Evolutionary conservation across 2,113 vertebrate species (phyloP).

Genomic region (Athene noctua): DNA sequence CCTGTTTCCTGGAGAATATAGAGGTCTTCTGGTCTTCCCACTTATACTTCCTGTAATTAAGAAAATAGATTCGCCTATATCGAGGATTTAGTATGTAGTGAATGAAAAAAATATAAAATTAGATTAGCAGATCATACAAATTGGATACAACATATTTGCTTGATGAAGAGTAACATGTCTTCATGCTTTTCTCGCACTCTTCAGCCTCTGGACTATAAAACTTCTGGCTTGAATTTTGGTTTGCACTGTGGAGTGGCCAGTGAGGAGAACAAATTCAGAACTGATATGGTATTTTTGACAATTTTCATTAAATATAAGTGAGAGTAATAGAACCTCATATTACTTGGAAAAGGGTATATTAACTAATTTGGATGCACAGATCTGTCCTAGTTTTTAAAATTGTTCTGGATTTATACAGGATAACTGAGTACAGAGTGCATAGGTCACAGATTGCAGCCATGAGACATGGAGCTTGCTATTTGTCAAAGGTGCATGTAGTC

Average conservation of each 20-base stretch:
- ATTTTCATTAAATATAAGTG: not conserved
- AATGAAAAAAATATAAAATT: not conserved
- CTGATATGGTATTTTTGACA: not conserved
- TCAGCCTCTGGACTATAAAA: not conserved
- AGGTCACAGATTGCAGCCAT: not conserved
- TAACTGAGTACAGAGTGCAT: not conserved
- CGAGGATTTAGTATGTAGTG: not conserved
- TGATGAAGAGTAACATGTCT: not conserved
- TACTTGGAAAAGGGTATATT: not conserved
- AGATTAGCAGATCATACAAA: not conserved
- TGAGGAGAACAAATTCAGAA: not conserved
- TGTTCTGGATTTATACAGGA: not conserved
- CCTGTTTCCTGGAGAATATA: not conserved
- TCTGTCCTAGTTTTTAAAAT: not conserved
- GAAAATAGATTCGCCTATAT: not conserved
- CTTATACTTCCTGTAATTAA: not conserved
- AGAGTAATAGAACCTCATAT: not conserved
- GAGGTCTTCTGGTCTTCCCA: not conserved
- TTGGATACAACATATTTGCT: not conserved
- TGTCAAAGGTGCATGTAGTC: not conserved
- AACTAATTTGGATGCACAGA: not conserved
- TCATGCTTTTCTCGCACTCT: not conserved
- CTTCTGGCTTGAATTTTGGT: not conserved
- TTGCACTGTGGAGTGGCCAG: not conserved
- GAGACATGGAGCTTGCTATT: not conserved